These are phyloP conservation scores for Orycteropus afer DNA, from an alignment of 2,113 vertebrate species.

Conservation along the genomic window DNA sequence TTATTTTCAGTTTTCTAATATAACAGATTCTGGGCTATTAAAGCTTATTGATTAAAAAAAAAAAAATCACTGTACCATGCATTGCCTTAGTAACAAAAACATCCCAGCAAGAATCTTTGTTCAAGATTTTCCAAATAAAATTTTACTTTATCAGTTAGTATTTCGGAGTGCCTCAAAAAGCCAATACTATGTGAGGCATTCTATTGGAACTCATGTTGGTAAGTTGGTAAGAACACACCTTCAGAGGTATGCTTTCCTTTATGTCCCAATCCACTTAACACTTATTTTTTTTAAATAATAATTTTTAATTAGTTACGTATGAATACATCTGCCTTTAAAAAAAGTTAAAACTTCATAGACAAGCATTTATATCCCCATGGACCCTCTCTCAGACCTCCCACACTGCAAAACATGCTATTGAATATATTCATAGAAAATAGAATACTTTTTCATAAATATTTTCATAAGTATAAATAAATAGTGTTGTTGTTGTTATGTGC, in stretches of 20 bases:
- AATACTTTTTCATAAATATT: neutral
- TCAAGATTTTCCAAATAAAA: neutral
- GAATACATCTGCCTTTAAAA: neutral
- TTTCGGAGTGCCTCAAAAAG: neutral
- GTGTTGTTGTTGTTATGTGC: no score
- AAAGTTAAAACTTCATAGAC: neutral
- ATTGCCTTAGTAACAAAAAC: neutral
- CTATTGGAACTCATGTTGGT: neutral
- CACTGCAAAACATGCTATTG: neutral
- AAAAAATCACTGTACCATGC: neutral
- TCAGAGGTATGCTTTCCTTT: neutral
- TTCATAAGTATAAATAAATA: neutral
- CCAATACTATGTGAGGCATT: neutral
- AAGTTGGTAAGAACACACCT: neutral
- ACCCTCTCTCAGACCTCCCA: neutral
- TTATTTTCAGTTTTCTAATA: neutral
- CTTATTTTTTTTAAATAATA: neutral
- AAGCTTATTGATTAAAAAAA: neutral
- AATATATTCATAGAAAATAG: neutral
- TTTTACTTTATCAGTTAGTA: neutral
- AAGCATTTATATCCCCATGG: neutral
- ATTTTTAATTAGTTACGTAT: neutral
- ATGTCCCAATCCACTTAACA: neutral
- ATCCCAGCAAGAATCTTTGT: neutral
- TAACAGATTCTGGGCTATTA: neutral